Conservation (phyloP, 2,888 invertebrate species). For the Polyommatus icarus region DNA sequence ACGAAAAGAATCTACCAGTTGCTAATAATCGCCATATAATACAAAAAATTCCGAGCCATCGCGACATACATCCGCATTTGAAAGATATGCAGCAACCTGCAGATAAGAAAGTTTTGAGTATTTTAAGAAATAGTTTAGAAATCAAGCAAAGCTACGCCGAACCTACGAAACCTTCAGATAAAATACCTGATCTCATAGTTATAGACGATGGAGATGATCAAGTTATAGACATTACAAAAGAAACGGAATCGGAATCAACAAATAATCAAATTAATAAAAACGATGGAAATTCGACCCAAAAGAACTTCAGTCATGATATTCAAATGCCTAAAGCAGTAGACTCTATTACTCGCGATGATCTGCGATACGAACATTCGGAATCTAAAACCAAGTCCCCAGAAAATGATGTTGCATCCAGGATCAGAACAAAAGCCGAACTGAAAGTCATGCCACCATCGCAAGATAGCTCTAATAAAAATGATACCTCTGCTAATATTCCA, state of each 20-base stretch:
- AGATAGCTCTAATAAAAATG: slow-evolving; percentile 54
- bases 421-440: slow-evolving; percentile 92
- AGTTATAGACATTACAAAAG: slow-evolving; percentile 73
- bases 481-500: slow-evolving; percentile 47
- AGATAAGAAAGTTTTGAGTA: slow-evolving; percentile 86
- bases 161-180: slow-evolving; percentile 72
- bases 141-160: slow-evolving; percentile 80
- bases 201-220: slow-evolving; percentile 75
- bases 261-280: slow-evolving; percentile 49
- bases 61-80: slow-evolving; percentile 61
- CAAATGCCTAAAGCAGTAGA: slow-evolving; percentile 85
- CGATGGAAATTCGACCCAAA: slow-evolving; percentile 46
- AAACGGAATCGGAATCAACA: slow-evolving; percentile 54
- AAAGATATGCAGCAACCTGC: slow-evolving; percentile 74
- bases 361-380: slow-evolving; percentile 56
- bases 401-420: slow-evolving; percentile 84
- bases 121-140: slow-evolving; percentile 86
- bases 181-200: slow-evolving; percentile 72
- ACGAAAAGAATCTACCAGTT: slow-evolving; percentile 57
- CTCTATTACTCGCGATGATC: slow-evolving; percentile 79
- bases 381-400: slow-evolving; percentile 66
- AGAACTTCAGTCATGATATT: slow-evolving; percentile 72
- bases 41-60: slow-evolving; percentile 67
- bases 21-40: slow-evolving; percentile 61
- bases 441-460: slow-evolving; percentile 81